phyloP scores from a whole-genome alignment of 2,113 vertebrate species.

The Xenopus borealis region DNA sequence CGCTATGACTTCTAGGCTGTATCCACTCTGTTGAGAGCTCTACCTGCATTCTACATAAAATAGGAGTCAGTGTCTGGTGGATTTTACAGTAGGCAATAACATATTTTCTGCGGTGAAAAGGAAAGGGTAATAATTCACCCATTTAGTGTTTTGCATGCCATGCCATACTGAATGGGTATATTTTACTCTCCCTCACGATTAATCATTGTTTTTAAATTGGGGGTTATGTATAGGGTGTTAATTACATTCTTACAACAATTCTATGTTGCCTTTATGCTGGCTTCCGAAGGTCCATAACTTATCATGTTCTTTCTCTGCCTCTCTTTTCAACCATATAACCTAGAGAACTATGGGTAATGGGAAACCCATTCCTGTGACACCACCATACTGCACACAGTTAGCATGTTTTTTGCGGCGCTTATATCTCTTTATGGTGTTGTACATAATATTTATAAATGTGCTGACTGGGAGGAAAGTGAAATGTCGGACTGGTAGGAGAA shows the following conservation, averaged over 20 bases:
- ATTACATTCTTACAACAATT: neutral
- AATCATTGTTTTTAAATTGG: neutral
- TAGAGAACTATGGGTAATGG: slow-evolving; percentile 9
- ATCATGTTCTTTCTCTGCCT: slow-evolving; percentile 4
- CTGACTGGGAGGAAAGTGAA: slow-evolving; percentile 5
- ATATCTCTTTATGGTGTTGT: slow-evolving; percentile 22
- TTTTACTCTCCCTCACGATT: neutral
- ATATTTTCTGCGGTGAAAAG: neutral
- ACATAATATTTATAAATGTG: slow-evolving; percentile 19
- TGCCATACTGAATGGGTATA: slow-evolving; percentile 9
- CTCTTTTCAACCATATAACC: neutral
- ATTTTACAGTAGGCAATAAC: slow-evolving; percentile 5
- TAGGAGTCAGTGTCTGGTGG: slow-evolving; percentile 14
- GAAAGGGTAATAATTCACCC: neutral
- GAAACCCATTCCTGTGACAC: neutral
- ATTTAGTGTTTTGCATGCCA: slow-evolving; percentile 14
- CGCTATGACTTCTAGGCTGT: neutral
- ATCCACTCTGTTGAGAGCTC: neutral
- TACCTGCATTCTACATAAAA: neutral
- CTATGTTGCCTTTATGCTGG: neutral
- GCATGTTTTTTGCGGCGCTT: slow-evolving; percentile 39
- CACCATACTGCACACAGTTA: slow-evolving; percentile 21
- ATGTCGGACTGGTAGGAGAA: neutral
- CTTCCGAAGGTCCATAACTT: neutral
- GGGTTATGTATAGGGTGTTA: slow-evolving; percentile 1